Conservation (phyloP, 2,888 invertebrate species). For the Hydropsyche betteni region DNA sequence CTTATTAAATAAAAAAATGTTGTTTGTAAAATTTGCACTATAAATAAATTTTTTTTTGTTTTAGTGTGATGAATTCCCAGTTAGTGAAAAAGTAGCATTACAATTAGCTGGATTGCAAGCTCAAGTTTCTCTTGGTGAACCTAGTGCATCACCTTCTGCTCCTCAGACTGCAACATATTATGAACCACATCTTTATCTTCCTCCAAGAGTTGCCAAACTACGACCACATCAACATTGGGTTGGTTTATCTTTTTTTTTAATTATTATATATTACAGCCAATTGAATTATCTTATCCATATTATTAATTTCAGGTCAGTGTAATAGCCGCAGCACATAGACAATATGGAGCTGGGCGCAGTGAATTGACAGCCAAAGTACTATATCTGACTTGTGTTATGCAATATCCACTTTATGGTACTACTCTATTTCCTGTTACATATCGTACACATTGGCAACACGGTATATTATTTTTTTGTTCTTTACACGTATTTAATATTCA, state of each 20-base stretch:
- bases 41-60: slow-evolving; percentile 51
- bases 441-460: slow-evolving; percentile 94
- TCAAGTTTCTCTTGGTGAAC: slow-evolving; percentile 92
- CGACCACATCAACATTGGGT: slow-evolving; percentile 87
- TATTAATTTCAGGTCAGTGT: slow-evolving; percentile 71
- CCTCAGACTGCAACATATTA: slow-evolving; percentile 85
- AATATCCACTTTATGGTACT: slow-evolving; percentile 91
- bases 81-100: slow-evolving; percentile 92
- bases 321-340: slow-evolving; percentile 86
- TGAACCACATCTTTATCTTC: slow-evolving; percentile 90
- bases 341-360: slow-evolving; percentile 91
- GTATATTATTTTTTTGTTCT: slow-evolving; percentile 55
- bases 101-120: slow-evolving; percentile 94
- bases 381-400: slow-evolving; percentile 95
- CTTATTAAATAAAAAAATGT: background rate
- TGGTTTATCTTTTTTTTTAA: slow-evolving; percentile 53
- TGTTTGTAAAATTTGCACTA: background rate
- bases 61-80: slow-evolving; percentile 92
- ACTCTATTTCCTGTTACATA: slow-evolving; percentile 90
- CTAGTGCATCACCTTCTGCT: slow-evolving; percentile 73
- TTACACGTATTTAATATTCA: background rate
- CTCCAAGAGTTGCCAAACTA: slow-evolving; percentile 81
- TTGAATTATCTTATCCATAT: background rate
- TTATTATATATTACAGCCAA: background rate
- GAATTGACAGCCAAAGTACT: slow-evolving; percentile 92